Evolutionary conservation across 2,113 vertebrate species (phyloP), one percentile per base, ranked within the genome.

Genomic region (Columba janthina): DNA sequence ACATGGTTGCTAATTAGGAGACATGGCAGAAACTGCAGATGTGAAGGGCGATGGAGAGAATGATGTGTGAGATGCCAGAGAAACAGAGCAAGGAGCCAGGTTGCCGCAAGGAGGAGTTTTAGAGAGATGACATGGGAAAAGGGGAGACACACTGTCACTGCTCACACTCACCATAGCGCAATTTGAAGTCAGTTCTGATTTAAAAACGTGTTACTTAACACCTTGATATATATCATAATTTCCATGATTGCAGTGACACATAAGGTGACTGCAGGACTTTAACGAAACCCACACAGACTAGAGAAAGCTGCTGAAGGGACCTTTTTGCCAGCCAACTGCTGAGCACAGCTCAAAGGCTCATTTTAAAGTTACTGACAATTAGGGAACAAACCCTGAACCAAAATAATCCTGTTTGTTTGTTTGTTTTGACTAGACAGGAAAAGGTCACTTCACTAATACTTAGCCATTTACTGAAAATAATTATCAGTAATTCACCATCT

Each of bases 181-280:
- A 4, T 10, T 53, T 8, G 7, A 34, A 25, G 12, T 64, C 6
- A 1, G 29, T 54, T 77, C 19, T 22, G 38, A 29, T 64, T 67
- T 74, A 69, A 29, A 62, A 89, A 29, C 7, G 3, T 0, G 5
- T 20, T 34, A 17, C 7, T 64, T 46, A 20, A 12, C n/a, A 20
- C 19, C n/a, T 58, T 20, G 9, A 62, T n/a, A 46, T 32, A 31
- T 9, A 40, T 17, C 50, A 16, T 2, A 10, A 2, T 26, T 75
- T 56, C 51, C 38, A 1, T 0, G 19, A 57, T 34, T 38, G 17
- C 29, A 56, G 22, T 2, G 26, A 91, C 17, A 32, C 0, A 2
- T 24, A 46, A 78, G 18, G 8, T 7, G 9, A 15, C 0, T 21
- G 53, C 17, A 24, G n/a, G 8, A 42, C 21, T 75, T 42, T 69